Percentiles rank a stretch among this genome's conserved stretches.
Evolutionary conservation across 2,113 vertebrate genomes (phyloP).

Genomic region (Genyomyrus donnyi): DNA sequence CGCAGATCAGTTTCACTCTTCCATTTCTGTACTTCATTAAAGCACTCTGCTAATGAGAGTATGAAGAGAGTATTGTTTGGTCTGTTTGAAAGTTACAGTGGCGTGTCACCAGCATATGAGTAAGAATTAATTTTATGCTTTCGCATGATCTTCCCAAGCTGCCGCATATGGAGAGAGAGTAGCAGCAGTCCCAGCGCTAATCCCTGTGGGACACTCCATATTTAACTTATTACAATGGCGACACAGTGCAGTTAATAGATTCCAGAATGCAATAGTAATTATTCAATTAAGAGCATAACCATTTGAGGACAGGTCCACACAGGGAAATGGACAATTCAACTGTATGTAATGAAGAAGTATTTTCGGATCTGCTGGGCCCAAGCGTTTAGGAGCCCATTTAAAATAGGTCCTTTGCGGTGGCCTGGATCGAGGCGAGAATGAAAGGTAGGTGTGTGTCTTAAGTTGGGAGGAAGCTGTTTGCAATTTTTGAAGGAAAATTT

Average conservation of each 20-base stretch:
- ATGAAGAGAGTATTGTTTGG: background rate
- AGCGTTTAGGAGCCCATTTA: background rate
- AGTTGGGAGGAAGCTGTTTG: background rate
- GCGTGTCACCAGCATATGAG: background rate
- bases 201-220: background rate
- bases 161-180: background rate
- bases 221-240: background rate
- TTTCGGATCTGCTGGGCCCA: background rate
- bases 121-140: background rate
- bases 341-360: background rate
- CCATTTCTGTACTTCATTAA: background rate
- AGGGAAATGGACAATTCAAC: background rate
- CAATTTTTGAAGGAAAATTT: background rate
- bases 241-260: slow-evolving; percentile 2
- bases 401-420: background rate
- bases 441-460: background rate
- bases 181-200: background rate
- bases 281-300: background rate
- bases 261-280: background rate
- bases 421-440: background rate
- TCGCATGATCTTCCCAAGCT: background rate
- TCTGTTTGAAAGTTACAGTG: background rate
- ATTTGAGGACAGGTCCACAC: background rate
- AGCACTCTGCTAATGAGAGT: background rate
- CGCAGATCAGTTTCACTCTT: background rate